Base-by-base conservation (phyloP, 2,888 invertebrate species). In the Clepsis dumicolana region DNA sequence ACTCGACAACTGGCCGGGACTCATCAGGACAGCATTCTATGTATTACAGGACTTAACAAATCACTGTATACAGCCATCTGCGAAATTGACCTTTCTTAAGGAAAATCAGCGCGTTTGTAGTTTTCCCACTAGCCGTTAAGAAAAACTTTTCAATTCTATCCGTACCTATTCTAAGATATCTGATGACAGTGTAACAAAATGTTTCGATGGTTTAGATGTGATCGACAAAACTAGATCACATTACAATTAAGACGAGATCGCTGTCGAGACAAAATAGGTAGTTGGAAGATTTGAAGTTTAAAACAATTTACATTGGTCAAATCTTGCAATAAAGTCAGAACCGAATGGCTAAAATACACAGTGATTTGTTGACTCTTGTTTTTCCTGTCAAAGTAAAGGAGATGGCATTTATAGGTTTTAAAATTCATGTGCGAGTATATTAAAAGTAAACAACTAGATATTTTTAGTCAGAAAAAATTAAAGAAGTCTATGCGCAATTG, bases 11-110 rank as follows among this genome's bases (percentile, higher is more conserved):
- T 8, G 35, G 25, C 24, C 62, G 5, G 44, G 16, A 41, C 57
- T 44, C 50, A 59, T 29, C 25, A 29, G 52, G 56, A 65, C 32
- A 35, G 48, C 48, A 10, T 44, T 48, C 35, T 65, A 65, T 48
- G 25, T 65, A 65, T 44, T 57, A 64, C 44, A 24, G 27, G 56
- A 41, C 44, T 57, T 56, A 48, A 27, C 21, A 48, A 48, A 21
- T 48, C 48, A 48, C 21, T 48, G 21, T 12, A 21, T 21, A 48
- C 2, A 48, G n/a, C 10, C 21, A 21, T 21, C 48, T 48, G 18
- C 12, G 1, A 4, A 48, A 21, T 18, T 21, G 3, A 2, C 18
- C 44, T 44, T 44, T 44, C 12, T 29, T 29, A 29, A 35, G 16
- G 18, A 16, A 44, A 44, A 44, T 44, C 44, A 18, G 2, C 44